Base-by-base conservation (phyloP, 2,797 vertebrate genomes). In the Limosa lapponica region DNA sequence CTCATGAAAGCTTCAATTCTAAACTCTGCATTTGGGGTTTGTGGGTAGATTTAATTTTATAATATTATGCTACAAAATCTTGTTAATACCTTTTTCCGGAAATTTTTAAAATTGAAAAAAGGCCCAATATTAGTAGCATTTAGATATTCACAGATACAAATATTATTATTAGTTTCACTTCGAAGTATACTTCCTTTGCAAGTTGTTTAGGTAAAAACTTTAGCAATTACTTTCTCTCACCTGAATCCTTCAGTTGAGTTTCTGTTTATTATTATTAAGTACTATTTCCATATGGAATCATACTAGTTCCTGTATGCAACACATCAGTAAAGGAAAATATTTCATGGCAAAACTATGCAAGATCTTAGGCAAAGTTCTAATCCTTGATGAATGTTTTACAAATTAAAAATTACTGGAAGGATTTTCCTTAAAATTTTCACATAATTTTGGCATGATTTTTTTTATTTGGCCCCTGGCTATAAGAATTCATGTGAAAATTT, bases 101-200 rank as follows among this genome's bases (percentile, higher is more conserved):
- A 69, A 44, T 52, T 23, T 20, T 75, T 13, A 5, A 59, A 61
- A 85, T 11, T 43, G 5, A 52, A 62, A 67, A 66, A 71, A 58
- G 62, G 4, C 0, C 4, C 23, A 36, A 0, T 34, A 6, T 62
- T 54, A 32, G 20, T 54, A 66, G 30, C 17, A 70, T 58, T 69
- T 90, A 27, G 34, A 20, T 69, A 55, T 32, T 75, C 14, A 51
- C 15, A 87, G 58, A 34, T 48, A 23, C 3, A 71, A 2, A 43
- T 37, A 5, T 11, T 70, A 28, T 39, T 44, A 54, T 17, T 37
- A 28, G 8, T 77, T 62, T 46, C 14, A 70, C 15, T 67, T 49
- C 15, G 1, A 44, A 30, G 2, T 69, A 36, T 34, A 17, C 9
- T 72, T 34, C 30, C 15, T 34, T 55, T 66, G n/a, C 61, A 51